phyloP scores from a whole-genome alignment of 37 sponge, comb jelly and placozoan genomes.

The Axinella damicornis region DNA sequence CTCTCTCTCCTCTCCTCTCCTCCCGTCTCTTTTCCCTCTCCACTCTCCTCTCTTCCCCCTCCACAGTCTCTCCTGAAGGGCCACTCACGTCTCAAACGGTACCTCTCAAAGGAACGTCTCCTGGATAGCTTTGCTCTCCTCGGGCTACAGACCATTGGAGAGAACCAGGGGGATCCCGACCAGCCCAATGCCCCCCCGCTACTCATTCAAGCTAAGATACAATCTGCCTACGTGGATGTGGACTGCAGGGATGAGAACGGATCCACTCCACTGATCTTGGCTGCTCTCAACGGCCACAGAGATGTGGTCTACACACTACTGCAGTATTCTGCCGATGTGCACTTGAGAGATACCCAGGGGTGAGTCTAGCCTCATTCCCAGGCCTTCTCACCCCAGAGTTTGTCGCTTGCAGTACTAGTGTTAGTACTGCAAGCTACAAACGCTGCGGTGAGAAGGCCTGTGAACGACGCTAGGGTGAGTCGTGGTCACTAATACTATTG shows the following conservation, averaged over 20 bases:
- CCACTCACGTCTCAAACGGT: conserved; percentile 29
- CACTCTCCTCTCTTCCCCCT: background rate
- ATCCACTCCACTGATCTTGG: conserved; percentile 83
- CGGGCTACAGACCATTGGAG: background rate
- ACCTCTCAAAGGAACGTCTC: conserved; percentile 48
- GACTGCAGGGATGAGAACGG: conserved; percentile 70
- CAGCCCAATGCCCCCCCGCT: conserved; percentile 5
- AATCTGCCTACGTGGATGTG: conserved; percentile 50
- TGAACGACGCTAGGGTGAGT: too few relatives aligned
- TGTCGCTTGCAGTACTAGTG: too few relatives aligned
- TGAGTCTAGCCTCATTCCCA: too few relatives aligned
- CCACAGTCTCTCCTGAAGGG: conserved; percentile 48
- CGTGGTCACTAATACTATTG: too few relatives aligned
- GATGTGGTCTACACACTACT: conserved; percentile 64
- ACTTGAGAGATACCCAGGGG: conserved; percentile 69
- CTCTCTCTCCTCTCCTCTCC: too few relatives aligned
- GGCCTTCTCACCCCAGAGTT: too few relatives aligned
- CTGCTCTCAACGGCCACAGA: conserved; percentile 83
- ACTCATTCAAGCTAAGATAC: background rate
- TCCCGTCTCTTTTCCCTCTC: background rate
- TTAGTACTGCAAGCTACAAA: too few relatives aligned
- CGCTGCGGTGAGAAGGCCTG: too few relatives aligned
- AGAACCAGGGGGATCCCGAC: background rate
- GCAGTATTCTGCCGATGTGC: conserved; percentile 70
- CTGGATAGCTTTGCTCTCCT: background rate